These are phyloP conservation scores for Amphipoea lucens DNA, from an alignment of 2,888 invertebrate species.

Conservation along the genomic window DNA sequence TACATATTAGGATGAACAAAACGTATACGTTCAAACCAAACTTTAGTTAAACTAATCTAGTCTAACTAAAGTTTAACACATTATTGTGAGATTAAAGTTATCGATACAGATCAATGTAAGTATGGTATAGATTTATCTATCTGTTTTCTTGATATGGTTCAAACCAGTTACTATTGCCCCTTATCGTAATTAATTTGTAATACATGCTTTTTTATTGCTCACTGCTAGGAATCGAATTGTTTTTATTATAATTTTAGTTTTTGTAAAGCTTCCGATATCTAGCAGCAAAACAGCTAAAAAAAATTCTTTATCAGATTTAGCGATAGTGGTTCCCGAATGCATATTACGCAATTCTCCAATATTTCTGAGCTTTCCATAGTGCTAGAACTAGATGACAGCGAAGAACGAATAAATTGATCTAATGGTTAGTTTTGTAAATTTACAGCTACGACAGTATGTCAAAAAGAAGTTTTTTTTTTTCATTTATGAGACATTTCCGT, in stretches of 20 bases:
- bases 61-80: background rate
- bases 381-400: background rate
- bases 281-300: no score
- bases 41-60: background rate
- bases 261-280: background rate
- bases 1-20: no score
- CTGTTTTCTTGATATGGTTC: background rate
- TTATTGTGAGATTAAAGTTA: background rate
- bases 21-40: background rate
- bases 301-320: background rate
- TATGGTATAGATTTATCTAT: background rate
- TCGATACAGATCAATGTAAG: background rate
- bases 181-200: constrained; percentile 14
- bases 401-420: background rate
- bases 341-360: background rate
- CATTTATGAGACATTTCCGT: no score
- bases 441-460: background rate
- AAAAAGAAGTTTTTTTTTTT: no score
- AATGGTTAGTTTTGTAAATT: background rate
- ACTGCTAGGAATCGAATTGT: background rate
- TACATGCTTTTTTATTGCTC: constrained; percentile 11
- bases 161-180: background rate
- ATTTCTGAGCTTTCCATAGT: background rate
- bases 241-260: background rate
- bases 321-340: background rate